phyloP scores from a whole-genome alignment of 2,113 vertebrate genomes.

The Mormoops blainvillei region DNA sequence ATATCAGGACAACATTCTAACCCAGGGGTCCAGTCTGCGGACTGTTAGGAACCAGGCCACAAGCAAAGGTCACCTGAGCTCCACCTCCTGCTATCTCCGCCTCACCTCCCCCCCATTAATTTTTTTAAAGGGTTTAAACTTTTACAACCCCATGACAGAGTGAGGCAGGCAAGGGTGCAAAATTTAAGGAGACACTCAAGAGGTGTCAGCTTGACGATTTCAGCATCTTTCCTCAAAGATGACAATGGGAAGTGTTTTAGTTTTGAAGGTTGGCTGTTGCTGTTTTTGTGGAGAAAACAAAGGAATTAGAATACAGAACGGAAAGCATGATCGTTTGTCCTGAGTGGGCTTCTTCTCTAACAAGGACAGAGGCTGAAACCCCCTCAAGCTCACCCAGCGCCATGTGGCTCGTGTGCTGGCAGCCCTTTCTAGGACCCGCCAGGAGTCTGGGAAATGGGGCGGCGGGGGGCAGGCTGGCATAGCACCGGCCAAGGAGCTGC shows the following conservation, averaged over 20 bases:
- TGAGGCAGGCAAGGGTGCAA: background rate
- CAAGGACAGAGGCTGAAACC: background rate
- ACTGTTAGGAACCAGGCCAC: no score
- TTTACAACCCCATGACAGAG: background rate
- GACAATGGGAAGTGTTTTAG: background rate
- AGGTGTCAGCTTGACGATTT: background rate
- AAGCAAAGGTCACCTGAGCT: no score
- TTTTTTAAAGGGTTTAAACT: background rate
- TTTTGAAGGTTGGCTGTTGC: background rate
- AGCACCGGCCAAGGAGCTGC: background rate
- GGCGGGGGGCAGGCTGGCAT: background rate
- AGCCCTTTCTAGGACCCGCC: background rate
- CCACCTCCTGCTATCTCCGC: no score
- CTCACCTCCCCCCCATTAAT: no score
- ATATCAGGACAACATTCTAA: no score
- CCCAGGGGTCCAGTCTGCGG: no score
- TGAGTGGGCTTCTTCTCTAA: background rate
- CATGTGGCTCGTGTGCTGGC: background rate
- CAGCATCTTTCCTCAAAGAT: background rate
- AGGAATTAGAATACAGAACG: background rate
- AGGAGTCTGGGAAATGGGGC: background rate
- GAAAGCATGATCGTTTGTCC: background rate
- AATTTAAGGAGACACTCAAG: background rate
- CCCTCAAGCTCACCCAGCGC: background rate
- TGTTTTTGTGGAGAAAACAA: background rate